phyloP scores from a whole-genome alignment of 2,797 vertebrate species.

The Remorina albescens region DNA sequence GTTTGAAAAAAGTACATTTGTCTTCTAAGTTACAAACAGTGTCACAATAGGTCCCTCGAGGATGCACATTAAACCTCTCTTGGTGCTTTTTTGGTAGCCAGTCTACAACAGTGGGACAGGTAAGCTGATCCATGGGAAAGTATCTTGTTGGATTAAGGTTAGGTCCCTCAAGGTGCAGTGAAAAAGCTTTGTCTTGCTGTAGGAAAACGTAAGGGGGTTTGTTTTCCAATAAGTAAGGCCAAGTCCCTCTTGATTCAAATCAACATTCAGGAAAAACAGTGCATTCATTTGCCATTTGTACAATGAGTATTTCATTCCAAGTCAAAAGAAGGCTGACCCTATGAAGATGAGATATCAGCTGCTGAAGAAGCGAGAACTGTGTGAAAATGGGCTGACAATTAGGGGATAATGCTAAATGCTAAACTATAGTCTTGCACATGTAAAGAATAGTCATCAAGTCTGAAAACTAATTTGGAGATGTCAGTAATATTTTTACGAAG shows the following conservation, averaged over 20 bases:
- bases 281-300: not conserved
- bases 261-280: not conserved
- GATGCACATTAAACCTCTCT: not conserved
- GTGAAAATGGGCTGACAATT: not conserved
- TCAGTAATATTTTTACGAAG: no score
- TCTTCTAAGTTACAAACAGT: not conserved
- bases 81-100: not conserved
- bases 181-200: constrained; percentile 42
- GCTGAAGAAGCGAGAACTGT: not conserved
- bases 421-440: not conserved
- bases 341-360: not conserved
- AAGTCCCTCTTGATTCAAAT: constrained; percentile 8
- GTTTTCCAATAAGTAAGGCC: constrained; percentile 26
- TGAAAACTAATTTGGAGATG: no score
- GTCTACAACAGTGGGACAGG: constrained; percentile 33
- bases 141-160: constrained; percentile 11
- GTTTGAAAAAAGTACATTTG: not conserved
- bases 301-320: not conserved
- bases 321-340: not conserved
- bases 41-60: not conserved
- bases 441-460: no score
- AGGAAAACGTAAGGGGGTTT: constrained; percentile 26
- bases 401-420: not conserved
- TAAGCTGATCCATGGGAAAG: constrained; percentile 75
- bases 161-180: constrained; percentile 39